These are phyloP conservation scores for Pristis pectinata DNA, from an alignment of 2,797 vertebrate species.

Conservation along the genomic window DNA sequence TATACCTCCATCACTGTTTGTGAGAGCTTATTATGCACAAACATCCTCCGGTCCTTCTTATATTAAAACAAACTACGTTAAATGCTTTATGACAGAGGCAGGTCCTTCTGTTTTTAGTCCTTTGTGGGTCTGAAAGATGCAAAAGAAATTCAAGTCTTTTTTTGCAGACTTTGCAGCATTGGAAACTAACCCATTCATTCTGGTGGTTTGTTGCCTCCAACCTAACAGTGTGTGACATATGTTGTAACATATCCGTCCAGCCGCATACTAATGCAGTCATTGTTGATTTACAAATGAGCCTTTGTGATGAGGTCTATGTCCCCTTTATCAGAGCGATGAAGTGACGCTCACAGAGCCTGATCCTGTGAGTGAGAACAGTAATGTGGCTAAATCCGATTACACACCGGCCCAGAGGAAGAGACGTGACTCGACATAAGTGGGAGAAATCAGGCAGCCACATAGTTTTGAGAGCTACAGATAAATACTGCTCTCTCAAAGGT, in stretches of 20 bases:
- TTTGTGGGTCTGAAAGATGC: too few species aligned
- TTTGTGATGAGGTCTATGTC: background rate
- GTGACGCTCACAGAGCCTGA: background rate
- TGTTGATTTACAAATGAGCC: background rate
- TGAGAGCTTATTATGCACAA: too few species aligned
- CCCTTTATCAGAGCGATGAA: background rate
- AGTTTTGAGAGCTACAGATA: background rate
- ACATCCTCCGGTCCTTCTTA: too few species aligned
- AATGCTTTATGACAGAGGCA: too few species aligned
- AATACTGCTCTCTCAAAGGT: background rate
- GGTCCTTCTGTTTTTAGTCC: too few species aligned
- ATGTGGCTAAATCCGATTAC: constrained; percentile 1
- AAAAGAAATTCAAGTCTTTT: too few species aligned
- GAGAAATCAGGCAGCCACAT: constrained; percentile 36
- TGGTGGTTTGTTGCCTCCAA: background rate
- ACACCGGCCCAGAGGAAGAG: background rate
- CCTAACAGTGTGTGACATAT: background rate
- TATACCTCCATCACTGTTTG: too few species aligned
- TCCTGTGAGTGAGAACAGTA: background rate
- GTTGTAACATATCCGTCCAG: background rate
- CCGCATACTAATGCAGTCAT: background rate
- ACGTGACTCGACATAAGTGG: constrained; percentile 41
- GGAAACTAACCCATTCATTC: background rate
- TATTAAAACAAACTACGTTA: too few species aligned
- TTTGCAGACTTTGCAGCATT: background rate